Evolutionary conservation across 2,113 vertebrate species (phyloP).

Genomic region (Poeciliopsis prolifica): DNA sequence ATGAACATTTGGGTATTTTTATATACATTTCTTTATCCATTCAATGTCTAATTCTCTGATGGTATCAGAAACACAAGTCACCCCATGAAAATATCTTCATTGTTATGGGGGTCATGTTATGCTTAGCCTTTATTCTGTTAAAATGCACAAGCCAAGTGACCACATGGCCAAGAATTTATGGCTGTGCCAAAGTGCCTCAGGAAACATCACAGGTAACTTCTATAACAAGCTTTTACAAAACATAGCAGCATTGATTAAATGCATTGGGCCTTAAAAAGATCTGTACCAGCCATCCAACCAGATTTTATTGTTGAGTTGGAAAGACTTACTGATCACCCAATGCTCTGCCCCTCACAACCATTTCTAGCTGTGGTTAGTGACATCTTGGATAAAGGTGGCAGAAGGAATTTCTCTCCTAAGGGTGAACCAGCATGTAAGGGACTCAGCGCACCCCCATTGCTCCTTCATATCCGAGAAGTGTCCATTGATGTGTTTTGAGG

Average conservation of each 20-base stretch:
- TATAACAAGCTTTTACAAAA: background rate
- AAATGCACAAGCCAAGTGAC: constrained; percentile 32
- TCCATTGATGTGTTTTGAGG: no score
- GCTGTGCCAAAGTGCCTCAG: constrained; percentile 30
- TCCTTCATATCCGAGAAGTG: no score
- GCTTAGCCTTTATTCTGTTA: constrained; percentile 23
- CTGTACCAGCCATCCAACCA: no score
- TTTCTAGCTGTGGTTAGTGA: no score
- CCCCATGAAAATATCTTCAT: background rate
- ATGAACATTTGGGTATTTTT: background rate
- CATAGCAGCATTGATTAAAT: background rate
- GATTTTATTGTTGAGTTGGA: no score
- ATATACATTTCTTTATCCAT: background rate
- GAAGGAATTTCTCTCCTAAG: no score
- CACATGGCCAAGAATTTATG: constrained; percentile 7
- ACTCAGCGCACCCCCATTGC: no score
- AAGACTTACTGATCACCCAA: no score
- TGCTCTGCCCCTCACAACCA: no score
- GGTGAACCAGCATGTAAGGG: no score
- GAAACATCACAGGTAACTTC: constrained; percentile 7
- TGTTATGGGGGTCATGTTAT: constrained; percentile 29
- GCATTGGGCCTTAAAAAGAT: background rate
- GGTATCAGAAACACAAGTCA: constrained; percentile 1
- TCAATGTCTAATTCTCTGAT: background rate
- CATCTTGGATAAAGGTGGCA: no score